Evolutionary conservation across 2,888 invertebrate genomes (phyloP), one percentile per base, ranked within the genome.

Genomic region (Hesperia comma): DNA sequence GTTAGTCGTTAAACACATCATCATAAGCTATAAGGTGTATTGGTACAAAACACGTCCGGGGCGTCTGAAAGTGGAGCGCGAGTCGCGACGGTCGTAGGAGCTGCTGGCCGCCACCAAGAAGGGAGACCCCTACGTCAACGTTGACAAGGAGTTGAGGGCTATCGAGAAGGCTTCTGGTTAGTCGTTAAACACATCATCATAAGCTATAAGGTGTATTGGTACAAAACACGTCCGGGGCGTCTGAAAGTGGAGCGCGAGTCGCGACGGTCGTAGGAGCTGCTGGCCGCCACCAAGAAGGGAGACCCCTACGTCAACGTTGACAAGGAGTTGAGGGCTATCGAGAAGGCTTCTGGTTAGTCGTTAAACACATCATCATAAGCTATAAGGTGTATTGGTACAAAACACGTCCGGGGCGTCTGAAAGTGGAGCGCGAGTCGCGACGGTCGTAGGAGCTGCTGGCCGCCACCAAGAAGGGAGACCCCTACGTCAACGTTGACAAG

Each of bases 391-490:
- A 26, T n/a, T n/a, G n/a, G n/a, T n/a, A n/a, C n/a, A n/a, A n/a
- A n/a, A n/a, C n/a, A n/a, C n/a, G n/a, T n/a, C n/a, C n/a, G n/a
- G 97, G 93, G 57, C 95, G 95, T 53, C 90, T 95, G n/a, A 95
- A 95, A 74, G 94, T 95, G 0, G 97, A 97, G 77, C 94, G 94
- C 68, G 95, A 95, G 64, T 95, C 95, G 0, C 94, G 95, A 61
- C 94, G 96, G 67, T 96, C 98, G 0, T 98, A 98, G 81, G 95
- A 97, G 66, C 91, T 99, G 69, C 94, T 96, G 74, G 94, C 95
- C 4, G 96, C 97, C 0, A 94, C 98, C 2, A 95, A 95, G 78
- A 95, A 95, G 41, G 95, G 95, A 58, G 94, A 94, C 0, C 93
- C 76, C 0, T 67, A 70, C 84, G 95, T 79, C 89, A 95, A 78